These are phyloP conservation scores for Mus spretus DNA, from an alignment of 2,797 vertebrate species.

Conservation along the genomic window DNA sequence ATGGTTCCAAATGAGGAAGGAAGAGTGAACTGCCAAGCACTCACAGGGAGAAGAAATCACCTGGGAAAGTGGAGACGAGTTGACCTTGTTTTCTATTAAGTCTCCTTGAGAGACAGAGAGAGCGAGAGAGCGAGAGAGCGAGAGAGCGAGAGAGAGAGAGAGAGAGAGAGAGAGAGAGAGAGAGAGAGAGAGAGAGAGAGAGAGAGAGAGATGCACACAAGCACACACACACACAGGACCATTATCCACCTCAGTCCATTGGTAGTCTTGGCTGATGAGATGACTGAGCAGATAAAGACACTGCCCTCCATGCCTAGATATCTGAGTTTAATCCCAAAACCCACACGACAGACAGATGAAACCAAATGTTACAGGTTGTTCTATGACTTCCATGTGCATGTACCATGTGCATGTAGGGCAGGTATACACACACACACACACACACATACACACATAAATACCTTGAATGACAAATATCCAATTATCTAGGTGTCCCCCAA, in stretches of 20 bases:
- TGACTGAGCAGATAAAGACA: background rate
- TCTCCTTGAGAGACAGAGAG: no score
- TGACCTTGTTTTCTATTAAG: background rate
- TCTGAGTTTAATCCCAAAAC: background rate
- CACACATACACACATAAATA: background rate
- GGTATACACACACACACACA: background rate
- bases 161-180: no score
- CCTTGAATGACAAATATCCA: background rate
- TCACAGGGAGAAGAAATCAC: no score
- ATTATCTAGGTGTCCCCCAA: accelerated
- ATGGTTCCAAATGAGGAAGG: background rate
- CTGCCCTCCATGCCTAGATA: background rate
- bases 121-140: no score
- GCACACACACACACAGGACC: accelerated
- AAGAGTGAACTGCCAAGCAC: no score
- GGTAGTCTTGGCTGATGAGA: accelerated
- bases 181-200: no score
- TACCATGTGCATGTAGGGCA: background rate
- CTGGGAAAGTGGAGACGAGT: accelerated
- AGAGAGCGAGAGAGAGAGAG: no score
- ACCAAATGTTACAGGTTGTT: background rate
- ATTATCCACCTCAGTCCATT: background rate
- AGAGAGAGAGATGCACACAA: accelerated
- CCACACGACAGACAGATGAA: background rate
- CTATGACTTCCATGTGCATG: background rate